Conservation (phyloP, 2,797 vertebrate genomes). For the Hydrolagus colliei region DNA sequence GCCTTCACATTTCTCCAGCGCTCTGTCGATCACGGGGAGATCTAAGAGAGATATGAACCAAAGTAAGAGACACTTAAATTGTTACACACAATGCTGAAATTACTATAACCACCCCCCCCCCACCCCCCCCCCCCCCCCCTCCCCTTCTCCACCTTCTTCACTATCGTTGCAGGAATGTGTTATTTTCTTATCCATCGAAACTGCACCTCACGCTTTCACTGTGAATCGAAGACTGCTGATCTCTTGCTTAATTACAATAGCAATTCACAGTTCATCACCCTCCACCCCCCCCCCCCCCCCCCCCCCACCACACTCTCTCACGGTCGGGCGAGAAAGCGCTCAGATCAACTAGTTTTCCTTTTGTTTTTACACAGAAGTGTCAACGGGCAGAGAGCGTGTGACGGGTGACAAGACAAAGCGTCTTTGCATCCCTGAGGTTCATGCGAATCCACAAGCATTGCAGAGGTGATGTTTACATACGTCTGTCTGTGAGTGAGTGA, state of each 20-base stretch:
- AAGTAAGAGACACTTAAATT: too few species aligned
- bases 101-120: neutral
- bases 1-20: neutral
- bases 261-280: too few species aligned
- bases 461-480: neutral
- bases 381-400: too few species aligned
- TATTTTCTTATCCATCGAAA: neutral
- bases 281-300: too few species aligned
- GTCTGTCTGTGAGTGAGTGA: neutral
- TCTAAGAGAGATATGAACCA: too few species aligned
- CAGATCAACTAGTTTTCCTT: too few species aligned
- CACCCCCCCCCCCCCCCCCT: neutral
- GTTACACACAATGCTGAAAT: neutral
- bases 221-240: neutral
- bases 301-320: too few species aligned
- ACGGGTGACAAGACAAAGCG: too few species aligned
- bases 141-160: neutral
- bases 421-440: neutral
- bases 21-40: neutral
- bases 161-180: neutral
- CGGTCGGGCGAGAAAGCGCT: too few species aligned
- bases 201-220: neutral
- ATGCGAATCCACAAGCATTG: neutral
- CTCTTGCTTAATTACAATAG: too few species aligned
- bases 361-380: too few species aligned